Percentiles rank a stretch among this genome's conserved stretches.
phyloP scores from a whole-genome alignment of 2,888 invertebrate genomes.

The Hypena proboscidalis region DNA sequence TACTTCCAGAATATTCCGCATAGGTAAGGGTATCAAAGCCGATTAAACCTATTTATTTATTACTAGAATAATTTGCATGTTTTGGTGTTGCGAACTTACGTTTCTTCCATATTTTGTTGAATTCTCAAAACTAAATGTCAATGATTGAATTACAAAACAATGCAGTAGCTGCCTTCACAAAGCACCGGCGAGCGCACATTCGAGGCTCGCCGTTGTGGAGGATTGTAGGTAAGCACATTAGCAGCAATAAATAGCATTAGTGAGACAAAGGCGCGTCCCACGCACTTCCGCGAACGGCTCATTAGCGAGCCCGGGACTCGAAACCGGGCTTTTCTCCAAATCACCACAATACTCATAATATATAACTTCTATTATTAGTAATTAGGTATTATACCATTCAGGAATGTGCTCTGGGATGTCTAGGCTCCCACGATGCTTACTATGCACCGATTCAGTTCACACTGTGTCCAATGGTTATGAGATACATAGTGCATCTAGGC shows the following conservation, averaged over 20 bases:
- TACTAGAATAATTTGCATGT: no score
- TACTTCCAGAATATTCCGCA: no score
- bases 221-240: not conserved
- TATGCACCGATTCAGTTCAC: not conserved
- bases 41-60: no score
- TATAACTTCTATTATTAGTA: not conserved
- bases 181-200: no score
- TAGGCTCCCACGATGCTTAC: not conserved
- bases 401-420: not conserved
- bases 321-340: not conserved
- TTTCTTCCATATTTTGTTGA: no score
- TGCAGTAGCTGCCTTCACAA: no score
- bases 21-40: no score
- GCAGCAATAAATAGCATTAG: constrained; percentile 1
- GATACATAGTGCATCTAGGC: no score
- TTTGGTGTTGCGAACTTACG: no score
- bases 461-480: no score
- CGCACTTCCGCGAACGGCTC: constrained; percentile 30
- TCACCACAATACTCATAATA: constrained; percentile 1
- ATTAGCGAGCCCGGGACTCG: constrained; percentile 20
- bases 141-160: no score
- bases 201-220: not conserved
- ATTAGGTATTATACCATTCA: not conserved
- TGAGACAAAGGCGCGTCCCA: constrained; percentile 14
- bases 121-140: no score